These are phyloP conservation scores for Sycophaga agraensis DNA, from an alignment of 1,140 invertebrate species.

Conservation along the genomic window DNA sequence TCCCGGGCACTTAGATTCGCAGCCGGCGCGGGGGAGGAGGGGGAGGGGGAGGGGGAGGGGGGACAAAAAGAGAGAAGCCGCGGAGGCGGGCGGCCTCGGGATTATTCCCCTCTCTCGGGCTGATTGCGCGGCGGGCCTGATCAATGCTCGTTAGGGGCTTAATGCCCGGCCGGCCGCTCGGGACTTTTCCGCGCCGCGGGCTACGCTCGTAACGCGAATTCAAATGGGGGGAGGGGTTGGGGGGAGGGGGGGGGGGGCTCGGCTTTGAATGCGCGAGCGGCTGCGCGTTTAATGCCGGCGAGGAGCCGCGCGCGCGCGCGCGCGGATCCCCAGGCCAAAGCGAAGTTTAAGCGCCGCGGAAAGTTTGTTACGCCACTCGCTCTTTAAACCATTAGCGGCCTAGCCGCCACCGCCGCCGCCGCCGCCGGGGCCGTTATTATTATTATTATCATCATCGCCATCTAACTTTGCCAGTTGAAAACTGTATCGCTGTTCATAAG, in stretches of 20 bases:
- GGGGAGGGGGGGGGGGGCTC: neutral
- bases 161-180: neutral
- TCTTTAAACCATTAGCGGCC: no score
- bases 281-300: neutral
- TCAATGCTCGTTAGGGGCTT: conserved; percentile 11
- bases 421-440: no score
- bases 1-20: neutral
- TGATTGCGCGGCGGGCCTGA: neutral
- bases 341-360: conserved; percentile 19
- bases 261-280: no score
- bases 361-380: conserved; percentile 1
- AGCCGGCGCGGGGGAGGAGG: no score
- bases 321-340: neutral
- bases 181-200: neutral
- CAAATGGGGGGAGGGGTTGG: neutral
- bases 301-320: neutral
- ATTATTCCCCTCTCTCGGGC: neutral
- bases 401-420: no score
- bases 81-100: no score
- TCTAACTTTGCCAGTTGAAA: neutral
- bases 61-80: no score
- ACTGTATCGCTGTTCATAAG: neutral
- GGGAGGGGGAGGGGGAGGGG: no score
- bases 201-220: conserved; percentile 12
- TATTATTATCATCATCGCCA: neutral